Evolutionary conservation across 2,888 invertebrate species (phyloP).

Genomic region (Parnassius smintheus): DNA sequence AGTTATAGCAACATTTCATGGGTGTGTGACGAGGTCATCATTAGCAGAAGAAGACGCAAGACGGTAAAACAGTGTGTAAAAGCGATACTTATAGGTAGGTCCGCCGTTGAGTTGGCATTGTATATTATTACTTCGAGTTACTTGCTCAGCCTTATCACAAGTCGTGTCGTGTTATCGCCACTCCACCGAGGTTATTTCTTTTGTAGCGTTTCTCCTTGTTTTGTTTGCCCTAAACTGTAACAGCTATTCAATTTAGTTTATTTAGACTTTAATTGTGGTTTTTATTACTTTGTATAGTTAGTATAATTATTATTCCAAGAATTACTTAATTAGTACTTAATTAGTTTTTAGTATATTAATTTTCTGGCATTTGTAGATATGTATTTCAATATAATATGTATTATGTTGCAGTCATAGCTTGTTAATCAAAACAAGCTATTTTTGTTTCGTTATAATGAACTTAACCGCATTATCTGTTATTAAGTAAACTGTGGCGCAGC

Average conservation of each 20-base stretch:
- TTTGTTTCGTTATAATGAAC: too few species aligned
- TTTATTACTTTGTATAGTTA: neutral
- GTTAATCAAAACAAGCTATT: too few species aligned
- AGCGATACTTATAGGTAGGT: slow-evolving; percentile 77
- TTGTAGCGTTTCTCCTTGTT: slow-evolving; percentile 68
- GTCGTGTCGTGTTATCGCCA: slow-evolving; percentile 55
- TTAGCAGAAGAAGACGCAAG: slow-evolving; percentile 40
- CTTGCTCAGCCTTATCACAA: slow-evolving; percentile 49
- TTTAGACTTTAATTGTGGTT: neutral
- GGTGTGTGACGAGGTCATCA: slow-evolving; percentile 59
- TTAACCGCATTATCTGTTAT: too few species aligned
- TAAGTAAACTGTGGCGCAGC: too few species aligned
- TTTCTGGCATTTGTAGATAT: too few species aligned
- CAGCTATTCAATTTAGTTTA: too few species aligned
- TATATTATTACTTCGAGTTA: slow-evolving; percentile 65
- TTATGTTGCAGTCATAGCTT: too few species aligned
- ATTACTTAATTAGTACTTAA: too few species aligned
- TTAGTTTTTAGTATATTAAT: too few species aligned
- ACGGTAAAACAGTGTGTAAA: slow-evolving; percentile 61
- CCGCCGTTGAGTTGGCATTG: slow-evolving; percentile 73
- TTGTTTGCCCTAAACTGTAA: slow-evolving; percentile 35
- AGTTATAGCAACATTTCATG: slow-evolving; percentile 59
- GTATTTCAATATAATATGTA: too few species aligned
- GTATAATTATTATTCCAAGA: neutral
- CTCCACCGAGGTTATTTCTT: slow-evolving; percentile 54